Evolutionary conservation across 2,888 invertebrate genomes (phyloP), one percentile per base, ranked within the genome.

Genomic region (Oscheius sp.): DNA sequence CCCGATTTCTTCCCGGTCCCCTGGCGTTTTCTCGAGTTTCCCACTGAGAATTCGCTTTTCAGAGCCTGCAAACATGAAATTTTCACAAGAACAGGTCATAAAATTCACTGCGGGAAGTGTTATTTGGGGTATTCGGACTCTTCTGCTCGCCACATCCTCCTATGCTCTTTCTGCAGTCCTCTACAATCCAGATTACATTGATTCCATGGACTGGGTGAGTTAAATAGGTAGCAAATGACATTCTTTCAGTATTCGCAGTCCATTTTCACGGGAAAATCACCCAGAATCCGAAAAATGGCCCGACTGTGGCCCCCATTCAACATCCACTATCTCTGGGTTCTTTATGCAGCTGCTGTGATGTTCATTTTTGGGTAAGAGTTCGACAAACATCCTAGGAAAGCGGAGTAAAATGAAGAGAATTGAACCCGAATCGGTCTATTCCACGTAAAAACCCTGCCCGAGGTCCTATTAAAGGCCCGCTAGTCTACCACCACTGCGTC

Each of bases 401-500:
- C 9, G 37, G 7, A 42, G 42, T 3, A 42, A 42, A 42, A 42
- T 21, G 21, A 21, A 21, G 21, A 21, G 21, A 21, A 21, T 21
- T 21, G 21, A 21, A 21, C 21, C 21, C 21, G 21, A 21, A 21
- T 21, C 21, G 21, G 21, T 21, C 21, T 21, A 21, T 21, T 21
- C 21, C 21, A 21, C 21, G 21, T 21, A 21, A 21, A 21, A 21
- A 21, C 21, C 21, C 21, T 21, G 21, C 21, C 21, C 21, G 21
- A 21, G 21, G 21, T 21, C 21, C 21, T 21, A 21, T 21, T 21
- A 3, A 42, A 42, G 42, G 3, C 42, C 3, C 42, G 3, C 42
- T 42, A 42, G 3, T 0, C 3, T 5, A 42, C 3, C 42, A 42
- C 7, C 42, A 7, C 42, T 42, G 78, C 78, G 78, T 78, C 74